These are phyloP conservation scores for Diaperis boleti DNA, from an alignment of 2,888 invertebrate genomes.

Conservation along the genomic window DNA sequence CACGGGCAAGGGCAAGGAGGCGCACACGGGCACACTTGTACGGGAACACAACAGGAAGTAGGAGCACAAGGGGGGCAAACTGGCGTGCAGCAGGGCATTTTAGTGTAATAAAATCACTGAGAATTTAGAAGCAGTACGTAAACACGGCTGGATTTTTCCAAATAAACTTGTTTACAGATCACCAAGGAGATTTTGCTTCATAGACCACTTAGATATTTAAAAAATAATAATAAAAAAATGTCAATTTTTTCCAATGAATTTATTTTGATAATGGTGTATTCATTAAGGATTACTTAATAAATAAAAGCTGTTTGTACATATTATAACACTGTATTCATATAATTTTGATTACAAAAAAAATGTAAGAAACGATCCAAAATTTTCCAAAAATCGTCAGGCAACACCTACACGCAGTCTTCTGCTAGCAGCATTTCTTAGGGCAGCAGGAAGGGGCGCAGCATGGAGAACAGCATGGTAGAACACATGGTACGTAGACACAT, in stretches of 20 bases:
- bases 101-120: conserved; percentile 3
- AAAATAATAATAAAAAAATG: background rate
- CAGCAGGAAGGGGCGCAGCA: conserved; percentile 25
- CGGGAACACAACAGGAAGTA: conserved; percentile 38
- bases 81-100: conserved; percentile 40
- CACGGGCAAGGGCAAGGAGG: conserved; percentile 49
- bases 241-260: background rate
- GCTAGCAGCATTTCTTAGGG: conserved; percentile 17
- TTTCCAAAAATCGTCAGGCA: background rate
- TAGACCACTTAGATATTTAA: background rate
- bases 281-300: too few species aligned
- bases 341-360: background rate
- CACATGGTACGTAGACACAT: conserved; percentile 25
- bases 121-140: conserved; percentile 15
- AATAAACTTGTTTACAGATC: conserved; percentile 18
- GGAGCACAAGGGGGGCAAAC: conserved; percentile 45
- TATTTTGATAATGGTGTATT: background rate
- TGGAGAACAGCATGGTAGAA: conserved; percentile 24
- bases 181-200: conserved; percentile 2
- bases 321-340: background rate
- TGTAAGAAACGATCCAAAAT: background rate
- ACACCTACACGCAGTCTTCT: background rate
- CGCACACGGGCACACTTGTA: conserved; percentile 47
- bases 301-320: too few species aligned
- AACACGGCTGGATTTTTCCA: conserved; percentile 7